Evolutionary conservation across 2,113 vertebrate species (phyloP).

Genomic region (Vombatus ursinus): DNA sequence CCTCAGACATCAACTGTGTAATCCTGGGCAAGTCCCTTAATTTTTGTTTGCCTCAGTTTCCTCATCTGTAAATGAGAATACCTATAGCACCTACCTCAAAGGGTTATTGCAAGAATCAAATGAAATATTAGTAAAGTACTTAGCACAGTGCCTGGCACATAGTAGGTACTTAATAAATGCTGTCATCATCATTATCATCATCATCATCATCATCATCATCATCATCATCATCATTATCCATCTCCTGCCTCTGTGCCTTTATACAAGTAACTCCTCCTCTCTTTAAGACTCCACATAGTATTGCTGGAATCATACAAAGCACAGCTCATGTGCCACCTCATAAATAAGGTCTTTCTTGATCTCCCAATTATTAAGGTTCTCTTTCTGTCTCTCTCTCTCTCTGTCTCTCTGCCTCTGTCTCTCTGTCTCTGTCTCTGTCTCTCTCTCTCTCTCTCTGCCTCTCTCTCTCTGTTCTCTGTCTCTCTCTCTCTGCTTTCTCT

Average conservation of each 20-base stretch:
- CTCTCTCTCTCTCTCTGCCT: neutral
- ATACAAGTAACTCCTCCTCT: neutral
- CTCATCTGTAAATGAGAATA: neutral
- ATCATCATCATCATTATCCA: too few relatives aligned
- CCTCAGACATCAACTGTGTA: neutral
- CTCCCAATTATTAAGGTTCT: neutral
- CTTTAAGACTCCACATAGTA: neutral
- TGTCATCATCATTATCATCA: neutral
- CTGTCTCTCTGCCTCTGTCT: neutral
- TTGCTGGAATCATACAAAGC: neutral
- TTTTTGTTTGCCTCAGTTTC: neutral
- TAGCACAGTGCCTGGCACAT: neutral
- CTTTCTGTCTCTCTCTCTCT: neutral
- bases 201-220: too few relatives aligned
- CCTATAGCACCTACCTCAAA: neutral
- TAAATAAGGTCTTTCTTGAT: neutral
- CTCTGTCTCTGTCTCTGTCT: neutral
- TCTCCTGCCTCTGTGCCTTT: neutral
- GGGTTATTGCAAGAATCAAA: neutral
- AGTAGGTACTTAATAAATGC: neutral
- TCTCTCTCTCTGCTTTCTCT: neutral
- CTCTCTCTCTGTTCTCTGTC: neutral
- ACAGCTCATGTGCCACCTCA: neutral
- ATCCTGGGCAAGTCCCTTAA: neutral
- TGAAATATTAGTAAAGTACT: neutral